These are phyloP conservation scores for Lucilia sericata DNA, from an alignment of 1,140 invertebrate species.

Conservation along the genomic window DNA sequence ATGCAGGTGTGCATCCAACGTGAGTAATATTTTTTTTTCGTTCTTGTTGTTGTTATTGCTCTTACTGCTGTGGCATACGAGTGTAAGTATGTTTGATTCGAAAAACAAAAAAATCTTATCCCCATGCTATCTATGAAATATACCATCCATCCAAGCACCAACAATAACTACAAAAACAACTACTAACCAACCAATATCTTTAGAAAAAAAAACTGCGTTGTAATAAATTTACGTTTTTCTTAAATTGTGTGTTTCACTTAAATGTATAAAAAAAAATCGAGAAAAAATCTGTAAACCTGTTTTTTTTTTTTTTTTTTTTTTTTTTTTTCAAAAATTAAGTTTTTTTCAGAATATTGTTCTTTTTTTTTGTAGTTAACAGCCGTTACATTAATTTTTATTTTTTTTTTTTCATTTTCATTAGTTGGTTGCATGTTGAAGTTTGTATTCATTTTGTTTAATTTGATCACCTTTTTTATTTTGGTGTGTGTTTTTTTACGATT, in stretches of 20 bases:
- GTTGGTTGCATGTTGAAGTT: slow-evolving; percentile 29
- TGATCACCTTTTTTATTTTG: slow-evolving; percentile 26
- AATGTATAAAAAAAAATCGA: slow-evolving; percentile 31
- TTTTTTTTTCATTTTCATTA: background rate
- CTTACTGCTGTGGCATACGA: background rate
- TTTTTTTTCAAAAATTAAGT: slow-evolving; percentile 16
- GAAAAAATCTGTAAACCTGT: background rate
- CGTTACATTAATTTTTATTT: slow-evolving; percentile 30
- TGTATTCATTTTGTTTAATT: slow-evolving; percentile 37
- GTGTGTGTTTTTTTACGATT: background rate
- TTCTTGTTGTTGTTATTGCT: background rate
- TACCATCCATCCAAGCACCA: background rate
- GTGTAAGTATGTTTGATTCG: background rate
- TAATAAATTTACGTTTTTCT: slow-evolving; percentile 34
- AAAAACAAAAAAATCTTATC: slow-evolving; percentile 39
- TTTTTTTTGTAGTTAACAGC: background rate
- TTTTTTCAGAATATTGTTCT: slow-evolving; percentile 14
- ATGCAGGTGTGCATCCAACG: slow-evolving; percentile 42
- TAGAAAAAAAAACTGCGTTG: slow-evolving; percentile 39
- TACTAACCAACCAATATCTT: background rate
- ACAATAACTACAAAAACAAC: background rate
- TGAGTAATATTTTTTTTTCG: slow-evolving; percentile 24
- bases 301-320: background rate
- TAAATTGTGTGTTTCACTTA: slow-evolving; percentile 32
- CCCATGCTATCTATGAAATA: slow-evolving; percentile 32